These are phyloP conservation scores for Pogoniulus pusillus DNA, from an alignment of 2,797 vertebrate species.

Conservation along the genomic window DNA sequence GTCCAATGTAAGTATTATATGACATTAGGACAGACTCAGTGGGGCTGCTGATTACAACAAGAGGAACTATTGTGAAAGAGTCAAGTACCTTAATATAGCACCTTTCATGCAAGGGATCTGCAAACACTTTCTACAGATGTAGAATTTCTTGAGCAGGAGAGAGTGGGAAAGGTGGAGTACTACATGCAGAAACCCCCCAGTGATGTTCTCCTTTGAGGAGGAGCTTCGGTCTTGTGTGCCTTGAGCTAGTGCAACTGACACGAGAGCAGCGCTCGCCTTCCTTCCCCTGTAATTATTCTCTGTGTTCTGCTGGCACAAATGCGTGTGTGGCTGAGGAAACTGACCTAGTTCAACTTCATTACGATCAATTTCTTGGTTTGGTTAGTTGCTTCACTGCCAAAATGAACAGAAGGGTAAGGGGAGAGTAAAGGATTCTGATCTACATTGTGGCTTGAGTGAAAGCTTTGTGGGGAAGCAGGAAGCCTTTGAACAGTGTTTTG, in stretches of 20 bases:
- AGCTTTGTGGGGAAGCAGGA: background rate
- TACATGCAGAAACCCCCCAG: background rate
- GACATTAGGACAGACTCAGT: background rate
- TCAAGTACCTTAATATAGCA: constrained; percentile 17
- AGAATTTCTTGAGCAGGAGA: background rate
- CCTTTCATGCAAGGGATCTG: background rate
- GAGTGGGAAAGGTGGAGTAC: background rate
- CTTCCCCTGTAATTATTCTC: background rate
- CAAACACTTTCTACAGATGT: background rate
- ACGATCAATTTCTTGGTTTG: background rate
- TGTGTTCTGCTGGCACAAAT: background rate
- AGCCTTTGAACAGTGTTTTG: background rate
- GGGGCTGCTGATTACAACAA: background rate
- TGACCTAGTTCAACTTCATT: background rate
- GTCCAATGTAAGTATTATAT: constrained; percentile 68
- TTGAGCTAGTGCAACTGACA: background rate
- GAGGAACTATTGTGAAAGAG: constrained; percentile 36
- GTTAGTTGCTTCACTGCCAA: background rate
- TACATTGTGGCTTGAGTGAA: background rate
- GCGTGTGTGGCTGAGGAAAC: background rate
- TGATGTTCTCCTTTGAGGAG: background rate
- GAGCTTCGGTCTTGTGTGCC: background rate
- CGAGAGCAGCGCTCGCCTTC: background rate
- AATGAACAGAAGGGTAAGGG: background rate
- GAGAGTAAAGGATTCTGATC: background rate